Evolutionary conservation across 2,888 invertebrate genomes (phyloP).

Genomic region (Cephonodes hylas): DNA sequence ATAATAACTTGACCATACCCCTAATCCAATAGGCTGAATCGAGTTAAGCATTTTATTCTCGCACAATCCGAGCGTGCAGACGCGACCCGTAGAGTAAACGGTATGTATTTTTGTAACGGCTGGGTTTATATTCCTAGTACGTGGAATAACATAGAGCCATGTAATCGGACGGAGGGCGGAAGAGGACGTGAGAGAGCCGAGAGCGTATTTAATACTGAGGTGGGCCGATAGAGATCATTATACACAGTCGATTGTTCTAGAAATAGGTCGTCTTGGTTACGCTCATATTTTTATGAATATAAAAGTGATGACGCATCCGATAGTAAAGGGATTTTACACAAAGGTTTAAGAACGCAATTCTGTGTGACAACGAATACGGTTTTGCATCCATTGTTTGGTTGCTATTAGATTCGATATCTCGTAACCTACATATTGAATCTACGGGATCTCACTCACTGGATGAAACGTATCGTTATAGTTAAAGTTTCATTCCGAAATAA

Average conservation of each 20-base stretch:
- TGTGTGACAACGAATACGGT: too few species aligned
- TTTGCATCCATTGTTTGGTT: too few species aligned
- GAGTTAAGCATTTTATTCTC: slow-evolving; percentile 3
- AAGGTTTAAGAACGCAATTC: too few species aligned
- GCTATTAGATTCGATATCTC: too few species aligned
- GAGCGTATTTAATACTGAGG: neutral
- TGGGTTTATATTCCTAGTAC: slow-evolving; percentile 6
- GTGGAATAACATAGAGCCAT: neutral
- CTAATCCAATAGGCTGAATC: neutral
- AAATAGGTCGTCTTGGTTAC: neutral
- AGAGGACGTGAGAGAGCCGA: neutral
- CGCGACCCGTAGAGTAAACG: neutral
- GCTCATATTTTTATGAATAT: too few species aligned
- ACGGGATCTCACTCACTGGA: too few species aligned
- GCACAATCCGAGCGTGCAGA: neutral
- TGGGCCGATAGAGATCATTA: neutral
- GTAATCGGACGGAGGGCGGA: neutral
- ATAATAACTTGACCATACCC: neutral
- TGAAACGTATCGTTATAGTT: too few species aligned
- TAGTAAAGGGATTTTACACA: too few species aligned
- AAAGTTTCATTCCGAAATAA: too few species aligned
- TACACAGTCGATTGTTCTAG: neutral
- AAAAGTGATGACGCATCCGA: too few species aligned
- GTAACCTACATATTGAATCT: too few species aligned
- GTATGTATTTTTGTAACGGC: neutral